phyloP scores from a whole-genome alignment of 2,797 vertebrate species.

The Melanotaenia pygmaea region DNA sequence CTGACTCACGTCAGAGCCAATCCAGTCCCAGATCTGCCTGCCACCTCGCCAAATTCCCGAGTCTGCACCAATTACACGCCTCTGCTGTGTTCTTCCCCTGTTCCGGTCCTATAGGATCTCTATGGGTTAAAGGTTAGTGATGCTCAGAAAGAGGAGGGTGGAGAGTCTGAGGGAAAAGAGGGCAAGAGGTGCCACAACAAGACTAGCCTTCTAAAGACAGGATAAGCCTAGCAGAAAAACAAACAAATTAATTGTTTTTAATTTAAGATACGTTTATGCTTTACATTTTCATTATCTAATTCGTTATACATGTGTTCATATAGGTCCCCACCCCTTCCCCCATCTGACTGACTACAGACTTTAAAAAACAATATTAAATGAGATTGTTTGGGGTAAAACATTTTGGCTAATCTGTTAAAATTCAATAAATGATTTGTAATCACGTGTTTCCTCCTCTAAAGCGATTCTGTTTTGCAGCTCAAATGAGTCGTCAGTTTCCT shows the following conservation, averaged over 20 bases:
- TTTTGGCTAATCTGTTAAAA: neutral
- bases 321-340: too few relatives aligned
- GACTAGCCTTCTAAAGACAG: slow-evolving; percentile 14
- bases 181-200: slow-evolving; percentile 10
- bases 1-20: slow-evolving; percentile 63
- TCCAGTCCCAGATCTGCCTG: slow-evolving; percentile 21
- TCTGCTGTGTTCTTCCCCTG: slow-evolving; percentile 35
- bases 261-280: neutral
- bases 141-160: slow-evolving; percentile 26
- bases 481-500: slow-evolving; percentile 5
- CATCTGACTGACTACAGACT: neutral
- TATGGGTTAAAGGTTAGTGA: slow-evolving; percentile 82
- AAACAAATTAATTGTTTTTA: slow-evolving; percentile 2
- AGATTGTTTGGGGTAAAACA: too few relatives aligned
- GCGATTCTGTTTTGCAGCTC: neutral
- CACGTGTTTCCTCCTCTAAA: neutral
- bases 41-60: slow-evolving; percentile 52
- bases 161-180: slow-evolving; percentile 19
- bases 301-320: neutral
- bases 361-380: too few relatives aligned
- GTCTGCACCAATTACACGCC: slow-evolving; percentile 66
- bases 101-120: slow-evolving; percentile 58
- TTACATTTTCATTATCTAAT: too few relatives aligned
- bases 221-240: slow-evolving; percentile 28
- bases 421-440: neutral